Base-by-base conservation (phyloP, 1,140 invertebrate genomes). In the Lepidostoma basale region DNA sequence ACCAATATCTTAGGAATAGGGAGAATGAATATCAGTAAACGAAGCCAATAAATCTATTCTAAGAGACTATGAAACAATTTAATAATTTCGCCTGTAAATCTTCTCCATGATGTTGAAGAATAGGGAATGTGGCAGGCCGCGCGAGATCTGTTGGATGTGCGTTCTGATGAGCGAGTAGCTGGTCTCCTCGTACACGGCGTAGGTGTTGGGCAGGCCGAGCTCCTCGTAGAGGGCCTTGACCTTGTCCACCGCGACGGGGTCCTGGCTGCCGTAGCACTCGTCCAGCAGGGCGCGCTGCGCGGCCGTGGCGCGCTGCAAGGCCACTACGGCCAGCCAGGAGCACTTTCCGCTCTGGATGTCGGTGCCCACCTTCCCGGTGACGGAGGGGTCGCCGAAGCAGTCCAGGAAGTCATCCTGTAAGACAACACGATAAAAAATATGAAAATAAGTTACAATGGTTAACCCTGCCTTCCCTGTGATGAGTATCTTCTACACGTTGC, bases 341-440 rank as follows among this genome's bases (percentile, higher is more conserved):
- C 97, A 99, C 85, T 99, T 99, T 25, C 95, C 95, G 74, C 97
- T 94, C 79, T 92, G 85, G 70, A 99, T 98, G 76, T 99, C 97
- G 3, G 89, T 96, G 1, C 94, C 93, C 20, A 89, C 81, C 84
- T 98, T 99, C 2, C 96, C 97, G 4, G 89, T 97, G 0, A 92
- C 83, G 20, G 87, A 81, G 10, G 90, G 85, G 79, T 97, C 88
- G 1, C 96, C 96, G 78, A 92, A 99, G 77, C 92, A 96, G 79
- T 98, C 96, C 10, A 98, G 83, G 77, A 92, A 98, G 77, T 99
- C 97, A 81, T 99, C 94, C 88, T 97, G 86, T 36, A 88, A 81
- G 68, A 60, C 65, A 73, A 65, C 62, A 63, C 16, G 22, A 0
- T 23, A 47, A 25, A 4, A 18, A 45, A n/a, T n/a, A n/a, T n/a